Conservation (phyloP, 2,888 invertebrate species). For the Pyralis farinalis region DNA sequence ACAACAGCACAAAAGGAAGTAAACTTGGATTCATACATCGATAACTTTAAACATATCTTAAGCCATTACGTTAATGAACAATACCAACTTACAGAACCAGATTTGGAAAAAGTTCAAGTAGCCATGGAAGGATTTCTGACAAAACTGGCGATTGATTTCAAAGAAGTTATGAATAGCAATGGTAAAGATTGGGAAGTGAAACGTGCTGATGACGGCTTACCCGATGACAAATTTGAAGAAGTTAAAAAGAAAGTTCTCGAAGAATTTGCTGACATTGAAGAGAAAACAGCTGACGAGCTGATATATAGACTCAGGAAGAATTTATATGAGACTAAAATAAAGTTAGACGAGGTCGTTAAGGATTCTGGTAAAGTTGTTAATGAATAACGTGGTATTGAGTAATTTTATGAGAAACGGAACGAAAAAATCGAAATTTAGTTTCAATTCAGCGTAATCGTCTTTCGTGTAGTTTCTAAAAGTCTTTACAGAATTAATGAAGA, state of each 20-base stretch:
- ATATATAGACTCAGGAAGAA: slow-evolving; percentile 16
- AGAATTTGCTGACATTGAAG: slow-evolving; percentile 18
- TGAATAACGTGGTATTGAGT: no score
- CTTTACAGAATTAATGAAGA: no score
- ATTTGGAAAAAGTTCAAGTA: background rate
- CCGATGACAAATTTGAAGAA: slow-evolving; percentile 18
- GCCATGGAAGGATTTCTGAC: background rate
- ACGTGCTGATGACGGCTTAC: slow-evolving; percentile 22
- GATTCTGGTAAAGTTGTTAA: slow-evolving; percentile 5
- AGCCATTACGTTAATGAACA: background rate
- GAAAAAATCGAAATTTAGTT: no score
- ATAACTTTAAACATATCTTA: background rate
- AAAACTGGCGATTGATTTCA: slow-evolving; percentile 18
- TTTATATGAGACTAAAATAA: slow-evolving; percentile 14
- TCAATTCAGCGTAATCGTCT: no score
- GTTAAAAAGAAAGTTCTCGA: slow-evolving; percentile 16
- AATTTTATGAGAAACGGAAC: no score
- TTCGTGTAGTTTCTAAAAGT: no score
- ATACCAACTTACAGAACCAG: background rate
- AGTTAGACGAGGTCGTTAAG: slow-evolving; percentile 15
- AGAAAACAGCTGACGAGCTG: slow-evolving; percentile 14
- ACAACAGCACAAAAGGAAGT: no score
- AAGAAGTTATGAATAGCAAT: slow-evolving; percentile 22
- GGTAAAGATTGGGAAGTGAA: slow-evolving; percentile 7
- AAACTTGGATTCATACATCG: background rate